Evolutionary conservation across 2,113 vertebrate genomes (phyloP), one percentile per base, ranked within the genome.

Genomic region (Epinephelus lanceolatus): DNA sequence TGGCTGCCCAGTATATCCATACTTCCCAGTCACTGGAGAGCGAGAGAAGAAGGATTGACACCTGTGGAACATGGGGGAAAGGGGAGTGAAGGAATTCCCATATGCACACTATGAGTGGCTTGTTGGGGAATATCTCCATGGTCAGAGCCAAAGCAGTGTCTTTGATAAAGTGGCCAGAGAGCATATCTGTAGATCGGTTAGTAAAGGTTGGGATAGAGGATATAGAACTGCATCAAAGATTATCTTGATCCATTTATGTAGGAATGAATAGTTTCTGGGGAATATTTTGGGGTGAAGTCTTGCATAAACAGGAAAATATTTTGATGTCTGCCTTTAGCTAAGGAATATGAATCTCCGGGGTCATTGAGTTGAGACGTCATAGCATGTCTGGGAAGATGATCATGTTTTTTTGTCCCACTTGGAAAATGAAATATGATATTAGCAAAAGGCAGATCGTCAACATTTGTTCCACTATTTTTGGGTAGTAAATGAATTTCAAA

Each of bases 111-210:
- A 51, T 72, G 55, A 63, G 51, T 57, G 72, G 21, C 53, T 77
- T 88, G 81, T 89, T 82, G 42, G 80, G 85, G 68, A 84, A 84
- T 62, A 68, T 90, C 52, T 77, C 88, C 77, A 87, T 86, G 76
- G 78, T 61, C n/a, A 79, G 52, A 2, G 78, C 59, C 71, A 78
- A 81, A 89, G 62, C 87, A 70, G 52, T 6, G 13, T 33, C 45
- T 49, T 63, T 37, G 67, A 21, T 40, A 21, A 42, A 57, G 21
- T 37, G 30, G 19, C 61, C 21, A 0, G 65, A 40, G 51, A 67
- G 42, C 11, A 18, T 45, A 57, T 57, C 59, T 81, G 62, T 57
- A 74, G 53, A 40, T 55, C 15, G 0, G 9, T 21, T 69, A 19
- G 78, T 62, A 59, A 30, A 70, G 56, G 25, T 37, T 15, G 40